Evolutionary conservation across 2,113 vertebrate species (phyloP).

Genomic region (Leucopsar rothschildi): DNA sequence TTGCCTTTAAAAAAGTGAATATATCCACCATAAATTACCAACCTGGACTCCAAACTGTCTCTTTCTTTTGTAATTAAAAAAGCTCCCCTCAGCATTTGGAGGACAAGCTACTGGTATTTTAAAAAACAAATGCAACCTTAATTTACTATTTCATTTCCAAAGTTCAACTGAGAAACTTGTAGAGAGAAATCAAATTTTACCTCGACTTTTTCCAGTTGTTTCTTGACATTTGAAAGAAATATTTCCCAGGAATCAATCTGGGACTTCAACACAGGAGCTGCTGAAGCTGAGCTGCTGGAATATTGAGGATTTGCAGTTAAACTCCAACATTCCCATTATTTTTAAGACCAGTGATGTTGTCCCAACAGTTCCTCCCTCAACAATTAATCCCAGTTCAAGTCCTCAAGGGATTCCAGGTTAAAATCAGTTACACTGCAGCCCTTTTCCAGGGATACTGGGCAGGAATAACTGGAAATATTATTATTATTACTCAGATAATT

Average conservation of each 20-base stretch:
- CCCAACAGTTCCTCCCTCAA: background rate
- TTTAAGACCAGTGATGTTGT: background rate
- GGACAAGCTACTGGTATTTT: background rate
- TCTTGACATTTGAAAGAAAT: conserved; percentile 52
- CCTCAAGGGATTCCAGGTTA: background rate
- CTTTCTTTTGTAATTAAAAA: background rate
- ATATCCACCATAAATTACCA: background rate
- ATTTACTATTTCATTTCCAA: background rate
- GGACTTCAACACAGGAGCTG: background rate
- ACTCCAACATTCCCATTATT: background rate
- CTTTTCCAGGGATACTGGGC: background rate
- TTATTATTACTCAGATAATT: background rate
- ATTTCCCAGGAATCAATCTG: conserved; percentile 59
- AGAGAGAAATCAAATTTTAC: conserved; percentile 40
- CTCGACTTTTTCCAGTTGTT: conserved; percentile 58
- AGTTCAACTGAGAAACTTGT: background rate
- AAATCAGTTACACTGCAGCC: background rate
- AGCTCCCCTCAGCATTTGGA: background rate
- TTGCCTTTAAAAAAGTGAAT: background rate
- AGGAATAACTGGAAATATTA: background rate
- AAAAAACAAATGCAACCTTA: background rate
- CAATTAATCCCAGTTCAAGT: background rate
- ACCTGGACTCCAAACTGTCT: background rate
- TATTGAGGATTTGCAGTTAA: background rate
- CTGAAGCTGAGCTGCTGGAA: conserved; percentile 36